A percentile compares a stretch with the other conserved stretches of the same genome.
Conservation (phyloP, 2,888 invertebrate genomes). For the Odontocerum albicorne region DNA sequence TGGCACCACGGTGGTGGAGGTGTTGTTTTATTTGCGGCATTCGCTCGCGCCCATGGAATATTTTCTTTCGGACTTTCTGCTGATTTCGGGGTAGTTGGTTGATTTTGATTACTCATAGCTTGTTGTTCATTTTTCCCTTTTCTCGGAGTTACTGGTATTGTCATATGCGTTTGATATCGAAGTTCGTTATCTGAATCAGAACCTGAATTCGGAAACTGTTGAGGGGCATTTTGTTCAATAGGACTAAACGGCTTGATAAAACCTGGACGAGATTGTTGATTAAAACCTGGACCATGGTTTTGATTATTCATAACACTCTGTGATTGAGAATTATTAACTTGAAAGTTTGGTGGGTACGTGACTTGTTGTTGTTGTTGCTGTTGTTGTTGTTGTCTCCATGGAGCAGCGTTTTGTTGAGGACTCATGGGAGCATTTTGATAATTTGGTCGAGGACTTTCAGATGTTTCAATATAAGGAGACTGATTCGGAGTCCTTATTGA, state of each 20-base stretch:
- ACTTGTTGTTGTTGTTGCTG: conserved; percentile 43
- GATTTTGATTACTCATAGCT: conserved; percentile 45
- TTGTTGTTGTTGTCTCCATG: conserved; percentile 40
- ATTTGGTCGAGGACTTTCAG: conserved; percentile 26
- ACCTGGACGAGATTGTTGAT: conserved; percentile 3
- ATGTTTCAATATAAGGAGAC: conserved; percentile 42
- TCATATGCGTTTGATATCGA: conserved; percentile 54
- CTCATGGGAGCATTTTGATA: conserved; percentile 19
- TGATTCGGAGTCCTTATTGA: conserved; percentile 40
- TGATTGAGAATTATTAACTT: conserved; percentile 41
- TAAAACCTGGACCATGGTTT: conserved; percentile 15
- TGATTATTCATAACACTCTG: conserved; percentile 4
- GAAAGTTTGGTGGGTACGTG: conserved; percentile 47
- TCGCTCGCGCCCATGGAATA: conserved; percentile 51
- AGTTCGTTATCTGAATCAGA: conserved; percentile 42
- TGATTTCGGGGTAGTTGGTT: conserved; percentile 47
- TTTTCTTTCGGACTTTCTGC: conserved; percentile 54
- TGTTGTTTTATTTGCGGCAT: conserved; percentile 22
- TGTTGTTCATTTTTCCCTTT: conserved; percentile 47
- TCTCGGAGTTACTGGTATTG: conserved; percentile 52
- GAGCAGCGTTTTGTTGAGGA: conserved; percentile 9
- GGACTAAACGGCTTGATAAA: conserved; percentile 24
- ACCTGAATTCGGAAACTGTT: conserved; percentile 39
- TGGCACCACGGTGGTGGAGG: conserved; percentile 49
- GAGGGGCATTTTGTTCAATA: conserved; percentile 38